Evolutionary conservation across 2,797 vertebrate genomes (phyloP).

Genomic region (Discoglossus pictus): DNA sequence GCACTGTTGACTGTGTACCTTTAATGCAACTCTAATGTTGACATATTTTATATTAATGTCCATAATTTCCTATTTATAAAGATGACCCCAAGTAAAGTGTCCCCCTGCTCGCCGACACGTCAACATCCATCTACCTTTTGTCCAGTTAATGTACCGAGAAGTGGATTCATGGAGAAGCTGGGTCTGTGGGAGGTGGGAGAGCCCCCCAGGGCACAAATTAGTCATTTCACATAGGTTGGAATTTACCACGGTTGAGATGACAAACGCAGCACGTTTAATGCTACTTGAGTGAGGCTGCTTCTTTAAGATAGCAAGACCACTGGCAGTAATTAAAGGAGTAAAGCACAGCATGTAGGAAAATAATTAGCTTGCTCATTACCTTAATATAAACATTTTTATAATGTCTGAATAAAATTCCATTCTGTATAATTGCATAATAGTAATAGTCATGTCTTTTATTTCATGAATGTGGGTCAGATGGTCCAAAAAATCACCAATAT

Average conservation of each 20-base stretch:
- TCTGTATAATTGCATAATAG: no score
- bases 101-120: no score
- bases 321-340: conserved; percentile 28
- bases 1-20: no score
- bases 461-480: no score
- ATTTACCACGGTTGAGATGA: conserved; percentile 21
- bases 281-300: background rate
- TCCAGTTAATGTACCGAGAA: background rate
- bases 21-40: no score
- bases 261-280: conserved; percentile 3
- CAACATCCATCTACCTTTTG: conserved; percentile 6
- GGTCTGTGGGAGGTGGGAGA: conserved; percentile 3
- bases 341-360: conserved; percentile 19
- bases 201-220: conserved; percentile 10
- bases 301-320: conserved; percentile 15
- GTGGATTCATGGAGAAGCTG: background rate
- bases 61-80: no score
- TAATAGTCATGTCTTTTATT: no score
- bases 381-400: conserved; percentile 31
- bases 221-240: background rate
- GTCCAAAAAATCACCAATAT: no score
- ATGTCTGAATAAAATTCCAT: conserved; percentile 2
- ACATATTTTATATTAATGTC: no score
- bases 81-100: no score
- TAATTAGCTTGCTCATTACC: conserved; percentile 35